Base-by-base conservation (phyloP, 2,113 vertebrate genomes). In the Lepisosteus oculatus region DNA sequence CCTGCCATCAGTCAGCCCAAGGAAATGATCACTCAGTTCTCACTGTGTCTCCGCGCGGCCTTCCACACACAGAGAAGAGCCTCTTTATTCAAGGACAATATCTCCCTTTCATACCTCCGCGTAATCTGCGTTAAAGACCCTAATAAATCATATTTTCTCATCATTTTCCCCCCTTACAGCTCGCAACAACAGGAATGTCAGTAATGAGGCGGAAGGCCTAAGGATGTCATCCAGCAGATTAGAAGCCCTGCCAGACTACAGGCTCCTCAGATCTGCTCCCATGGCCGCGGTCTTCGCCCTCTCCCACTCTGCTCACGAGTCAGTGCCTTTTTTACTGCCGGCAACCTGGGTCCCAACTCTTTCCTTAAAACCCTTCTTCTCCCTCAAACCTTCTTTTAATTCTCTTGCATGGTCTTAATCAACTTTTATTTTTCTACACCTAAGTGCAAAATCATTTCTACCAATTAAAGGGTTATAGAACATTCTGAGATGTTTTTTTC, bases 1-100 rank as follows among this genome's bases (percentile, higher is more conserved):
- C 89, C 85, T 81, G 81, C 91, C 90, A 88, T 97, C 95, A 93
- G 92, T 96, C 94, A 96, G 93, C 95, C 93, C 85, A 86, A 93
- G 93, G 92, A 95, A 95, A 96, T 94, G 87, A 95, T 93, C 94
- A 92, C 87, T 92, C 91, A 92, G 84, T 89, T 80, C 86, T 85
- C 83, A 86, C 84, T 90, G 90, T 88, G 88, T 90, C 86, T 84
- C 90, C 86, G 88, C 89, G 88, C 88, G 85, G 86, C 87, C 82
- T 84, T 90, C 89, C 87, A 84, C 90, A 88, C 91, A 90, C 85
- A 88, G 88, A 90, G 90, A 90, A 85, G 72, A 85, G 88, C 87
- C 86, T 90, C 90, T 91, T 90, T 87, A 82, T 89, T 85, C 91
- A 87, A 88, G 91, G 86, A 96, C 94, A 95, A 95, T 94, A 92